Base-by-base conservation (phyloP, 2,888 invertebrate genomes). In the Pollenia griseotomentosa region DNA sequence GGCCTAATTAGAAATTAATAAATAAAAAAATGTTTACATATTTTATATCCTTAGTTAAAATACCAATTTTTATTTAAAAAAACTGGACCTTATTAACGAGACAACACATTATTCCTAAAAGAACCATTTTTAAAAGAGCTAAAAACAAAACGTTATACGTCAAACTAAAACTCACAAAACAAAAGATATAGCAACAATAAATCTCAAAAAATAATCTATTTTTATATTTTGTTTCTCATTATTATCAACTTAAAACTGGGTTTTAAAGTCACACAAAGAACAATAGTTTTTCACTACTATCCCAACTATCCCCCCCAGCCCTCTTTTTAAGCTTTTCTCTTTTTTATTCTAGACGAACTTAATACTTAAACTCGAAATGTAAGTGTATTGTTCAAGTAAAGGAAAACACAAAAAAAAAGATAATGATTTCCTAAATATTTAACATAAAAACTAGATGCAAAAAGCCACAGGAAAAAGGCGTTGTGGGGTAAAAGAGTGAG, bases 361-460 rank as follows among this genome's bases (percentile, higher is more conserved):
- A 79, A 73, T 79, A 78, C 78, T 79, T 66, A 74, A 73, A 79
- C 59, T 74, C 73, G 59, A 84, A 79, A 74, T 74, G 73, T 8
- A 8, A 68, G 63, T 68, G 12, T 14, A 44, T 6, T 65, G 11
- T 44, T 61, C 44, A 68, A 68, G 40, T 61, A 61, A 53, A 77
- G 71, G 53, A 83, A 81, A 79, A 65, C 40, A 12, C 65, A 65
- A 33, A 48, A 65, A 33, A 48, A 70, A 11, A 78, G 79, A 86
- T 66, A 81, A 84, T 77, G 77, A 83, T 78, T 83, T 81, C 61
- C 80, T 68, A 73, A 73, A 84, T 84, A 68, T 81, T 68, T 80
- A 66, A 57, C 81, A 63, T 9, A 68, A 57, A 57, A 75, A 68
- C 70, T 42, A 40, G 51, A 33, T 33, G 59, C 14, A 71, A 70